Percentiles rank a stretch among this genome's conserved stretches.
phyloP scores from a whole-genome alignment of 1,140 invertebrate species.

The Aphidius ervi region DNA sequence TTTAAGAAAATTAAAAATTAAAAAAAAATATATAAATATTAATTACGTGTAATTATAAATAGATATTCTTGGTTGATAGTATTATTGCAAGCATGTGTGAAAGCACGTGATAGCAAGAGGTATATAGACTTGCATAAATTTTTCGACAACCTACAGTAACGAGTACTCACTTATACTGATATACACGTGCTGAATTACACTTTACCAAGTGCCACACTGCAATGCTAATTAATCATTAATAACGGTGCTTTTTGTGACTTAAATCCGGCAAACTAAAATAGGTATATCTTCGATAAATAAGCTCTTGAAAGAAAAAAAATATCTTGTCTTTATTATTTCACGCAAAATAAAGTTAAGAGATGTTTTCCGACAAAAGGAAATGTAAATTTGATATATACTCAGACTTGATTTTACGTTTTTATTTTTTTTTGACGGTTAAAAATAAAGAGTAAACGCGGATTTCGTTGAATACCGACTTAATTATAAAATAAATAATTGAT shows the following conservation, averaged over 20 bases:
- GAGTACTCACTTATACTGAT: constrained; percentile 2
- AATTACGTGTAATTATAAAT: no score
- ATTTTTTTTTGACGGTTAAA: no score
- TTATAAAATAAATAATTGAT: no score
- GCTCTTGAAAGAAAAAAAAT: neutral
- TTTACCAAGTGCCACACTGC: constrained; percentile 15
- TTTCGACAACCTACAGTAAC: constrained; percentile 21
- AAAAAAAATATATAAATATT: no score
- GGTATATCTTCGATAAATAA: constrained; percentile 23
- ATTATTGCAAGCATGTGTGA: neutral
- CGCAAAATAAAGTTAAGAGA: no score
- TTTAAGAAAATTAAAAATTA: neutral
- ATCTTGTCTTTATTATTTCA: no score
- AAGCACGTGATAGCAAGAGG: constrained; percentile 13
- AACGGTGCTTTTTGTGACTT: constrained; percentile 15
- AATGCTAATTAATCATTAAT: constrained; percentile 29
- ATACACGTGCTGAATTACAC: constrained; percentile 14
- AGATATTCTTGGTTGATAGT: no score
- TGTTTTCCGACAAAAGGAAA: no score
- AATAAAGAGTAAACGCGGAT: no score
- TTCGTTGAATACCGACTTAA: no score
- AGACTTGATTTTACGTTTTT: no score
- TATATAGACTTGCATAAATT: constrained; percentile 24
- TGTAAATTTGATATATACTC: no score
- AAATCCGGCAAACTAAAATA: constrained; percentile 21